These are phyloP conservation scores for Lasioglossum figueresi DNA, from an alignment of 2,888 invertebrate species.

Conservation along the genomic window DNA sequence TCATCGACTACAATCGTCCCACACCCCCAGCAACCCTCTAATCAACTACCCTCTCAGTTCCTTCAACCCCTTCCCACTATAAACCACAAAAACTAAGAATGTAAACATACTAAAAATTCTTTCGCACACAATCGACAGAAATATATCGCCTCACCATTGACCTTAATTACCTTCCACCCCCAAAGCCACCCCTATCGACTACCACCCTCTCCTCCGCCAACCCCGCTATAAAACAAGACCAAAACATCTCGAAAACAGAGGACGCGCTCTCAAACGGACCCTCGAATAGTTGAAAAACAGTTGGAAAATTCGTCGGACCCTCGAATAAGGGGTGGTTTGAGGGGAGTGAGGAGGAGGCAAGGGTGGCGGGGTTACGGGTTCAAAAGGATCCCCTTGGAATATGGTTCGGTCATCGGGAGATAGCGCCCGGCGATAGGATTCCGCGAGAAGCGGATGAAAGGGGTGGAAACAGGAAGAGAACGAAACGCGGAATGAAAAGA, in stretches of 20 bases:
- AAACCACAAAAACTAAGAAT: neutral
- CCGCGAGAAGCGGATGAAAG: neutral
- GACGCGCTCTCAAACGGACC: neutral
- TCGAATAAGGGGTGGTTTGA: too few species aligned
- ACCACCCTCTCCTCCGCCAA: neutral
- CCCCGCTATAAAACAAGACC: neutral
- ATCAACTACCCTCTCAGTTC: neutral
- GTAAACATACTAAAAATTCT: neutral
- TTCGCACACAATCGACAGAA: neutral
- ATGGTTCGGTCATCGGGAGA: conserved; percentile 13
- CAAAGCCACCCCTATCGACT: neutral
- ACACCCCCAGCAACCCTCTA: neutral
- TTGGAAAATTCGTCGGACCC: neutral
- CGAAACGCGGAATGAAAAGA: neutral
- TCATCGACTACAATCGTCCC: neutral
- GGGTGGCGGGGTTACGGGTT: neutral
- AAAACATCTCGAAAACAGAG: neutral
- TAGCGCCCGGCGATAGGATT: conserved; percentile 23
- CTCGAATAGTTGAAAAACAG: conserved; percentile 1
- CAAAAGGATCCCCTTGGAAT: conserved; percentile 26
- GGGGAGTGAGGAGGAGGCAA: neutral
- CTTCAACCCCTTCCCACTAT: neutral
- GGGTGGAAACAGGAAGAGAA: neutral
- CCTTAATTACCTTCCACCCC: neutral
- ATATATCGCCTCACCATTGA: neutral